These are phyloP conservation scores for Tachystola acroxantha DNA, from an alignment of 2,888 invertebrate species.

Conservation along the genomic window DNA sequence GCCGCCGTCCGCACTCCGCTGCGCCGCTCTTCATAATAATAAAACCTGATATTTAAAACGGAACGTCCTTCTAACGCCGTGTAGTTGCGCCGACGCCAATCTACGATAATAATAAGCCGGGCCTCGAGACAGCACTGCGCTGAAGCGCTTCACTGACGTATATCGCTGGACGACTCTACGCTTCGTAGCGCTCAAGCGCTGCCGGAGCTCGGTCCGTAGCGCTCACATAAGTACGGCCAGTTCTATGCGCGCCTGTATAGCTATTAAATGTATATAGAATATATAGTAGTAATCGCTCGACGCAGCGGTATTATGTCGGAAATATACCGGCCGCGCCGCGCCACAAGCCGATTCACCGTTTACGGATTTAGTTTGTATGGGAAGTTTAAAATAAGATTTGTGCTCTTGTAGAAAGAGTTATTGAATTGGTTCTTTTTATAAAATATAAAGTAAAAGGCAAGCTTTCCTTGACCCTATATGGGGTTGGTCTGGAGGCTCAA, in stretches of 20 bases:
- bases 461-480: conserved; percentile 65
- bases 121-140: conserved; percentile 52
- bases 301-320: conserved; percentile 79
- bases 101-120: conserved; percentile 79
- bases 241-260: conserved; percentile 79
- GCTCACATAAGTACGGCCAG: conserved; percentile 79
- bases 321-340: conserved; percentile 75
- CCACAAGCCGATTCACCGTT: conserved; percentile 69
- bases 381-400: conserved; percentile 70
- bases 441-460: conserved; percentile 63
- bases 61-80: conserved; percentile 79
- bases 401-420: conserved; percentile 58
- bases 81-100: conserved; percentile 79
- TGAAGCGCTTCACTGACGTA: conserved; percentile 48
- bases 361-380: conserved; percentile 75
- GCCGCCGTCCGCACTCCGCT: conserved; percentile 72
- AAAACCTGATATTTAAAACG: conserved; percentile 79
- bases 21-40: conserved; percentile 78
- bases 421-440: conserved; percentile 58
- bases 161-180: conserved; percentile 36
- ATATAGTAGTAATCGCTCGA: conserved; percentile 79
- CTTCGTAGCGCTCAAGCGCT: conserved; percentile 60
- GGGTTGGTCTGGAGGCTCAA: conserved; percentile 38
- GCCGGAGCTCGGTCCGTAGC: conserved; percentile 47
- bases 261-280: conserved; percentile 79